A percentile compares a stretch with the other conserved stretches of the same genome.
Evolutionary conservation across 1,140 invertebrate genomes (phyloP).

Genomic region (Stegodyphus dumicola): DNA sequence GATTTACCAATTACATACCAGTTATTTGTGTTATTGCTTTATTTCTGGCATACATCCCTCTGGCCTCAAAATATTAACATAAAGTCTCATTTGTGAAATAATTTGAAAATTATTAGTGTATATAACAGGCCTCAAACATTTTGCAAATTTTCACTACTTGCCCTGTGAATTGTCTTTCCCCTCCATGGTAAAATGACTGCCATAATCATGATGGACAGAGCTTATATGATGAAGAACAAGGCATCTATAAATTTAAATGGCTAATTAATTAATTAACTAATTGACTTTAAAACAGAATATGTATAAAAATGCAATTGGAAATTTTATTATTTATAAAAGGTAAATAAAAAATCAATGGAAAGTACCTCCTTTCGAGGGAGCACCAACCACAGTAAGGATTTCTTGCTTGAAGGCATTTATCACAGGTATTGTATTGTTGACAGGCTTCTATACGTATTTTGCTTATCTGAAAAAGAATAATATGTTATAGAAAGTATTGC

Average conservation of each 20-base stretch:
- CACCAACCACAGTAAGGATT: slow-evolving; percentile 99
- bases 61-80: too few relatives aligned
- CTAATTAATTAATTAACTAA: neutral
- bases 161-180: too few relatives aligned
- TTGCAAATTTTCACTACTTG: too few relatives aligned
- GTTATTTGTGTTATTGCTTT: too few relatives aligned
- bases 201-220: too few relatives aligned
- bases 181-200: too few relatives aligned
- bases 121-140: too few relatives aligned
- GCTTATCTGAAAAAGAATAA: slow-evolving; percentile 75
- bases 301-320: neutral
- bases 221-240: neutral
- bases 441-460: slow-evolving; percentile 95
- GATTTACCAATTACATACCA: too few relatives aligned
- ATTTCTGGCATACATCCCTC: too few relatives aligned
- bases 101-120: too few relatives aligned
- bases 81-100: too few relatives aligned
- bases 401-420: slow-evolving; percentile 86
- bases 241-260: neutral
- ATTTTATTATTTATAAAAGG: neutral
- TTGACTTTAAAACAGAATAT: neutral
- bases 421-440: slow-evolving; percentile 87
- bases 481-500: neutral
- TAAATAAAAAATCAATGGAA: neutral
- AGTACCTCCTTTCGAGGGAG: slow-evolving; percentile 88